phyloP scores from a whole-genome alignment of 2,797 vertebrate genomes.

The Mus caroli region DNA sequence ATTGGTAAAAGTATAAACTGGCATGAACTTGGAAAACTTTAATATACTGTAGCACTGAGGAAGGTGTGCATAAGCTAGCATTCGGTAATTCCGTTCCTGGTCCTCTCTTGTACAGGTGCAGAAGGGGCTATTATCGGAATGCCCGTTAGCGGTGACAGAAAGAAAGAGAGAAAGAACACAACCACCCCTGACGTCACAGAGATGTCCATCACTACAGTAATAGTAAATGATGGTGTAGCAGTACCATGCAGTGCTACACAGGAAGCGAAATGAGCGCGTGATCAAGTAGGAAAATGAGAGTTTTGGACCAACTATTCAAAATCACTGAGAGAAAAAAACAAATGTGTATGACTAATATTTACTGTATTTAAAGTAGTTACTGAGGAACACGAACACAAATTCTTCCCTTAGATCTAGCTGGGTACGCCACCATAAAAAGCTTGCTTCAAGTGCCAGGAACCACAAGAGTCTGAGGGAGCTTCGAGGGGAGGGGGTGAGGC shows the following conservation, averaged over 20 bases:
- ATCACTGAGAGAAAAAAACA: not conserved
- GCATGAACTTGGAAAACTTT: slow-evolving; percentile 7
- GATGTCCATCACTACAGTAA: not conserved
- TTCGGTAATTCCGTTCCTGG: not conserved
- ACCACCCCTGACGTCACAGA: not conserved
- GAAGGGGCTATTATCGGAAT: not conserved
- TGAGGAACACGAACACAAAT: not conserved
- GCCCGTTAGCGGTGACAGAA: not conserved
- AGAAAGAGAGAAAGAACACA: not conserved
- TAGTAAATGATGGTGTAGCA: not conserved
- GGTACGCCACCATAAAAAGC: not conserved
- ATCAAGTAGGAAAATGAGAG: not conserved
- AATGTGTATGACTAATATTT: not conserved
- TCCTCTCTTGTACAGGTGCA: not conserved
- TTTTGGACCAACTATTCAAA: not conserved
- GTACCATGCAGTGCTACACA: not conserved
- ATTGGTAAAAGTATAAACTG: not conserved
- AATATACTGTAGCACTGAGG: not conserved
- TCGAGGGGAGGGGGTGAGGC: not conserved
- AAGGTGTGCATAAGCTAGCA: not conserved
- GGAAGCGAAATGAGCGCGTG: slow-evolving; percentile 6
- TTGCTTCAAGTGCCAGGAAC: not conserved
- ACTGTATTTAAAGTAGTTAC: not conserved
- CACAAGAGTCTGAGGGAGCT: not conserved
- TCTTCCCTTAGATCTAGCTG: not conserved